Evolutionary conservation across 2,797 vertebrate genomes (phyloP), one percentile per base, ranked within the genome.

Genomic region (Babyrousa celebensis): DNA sequence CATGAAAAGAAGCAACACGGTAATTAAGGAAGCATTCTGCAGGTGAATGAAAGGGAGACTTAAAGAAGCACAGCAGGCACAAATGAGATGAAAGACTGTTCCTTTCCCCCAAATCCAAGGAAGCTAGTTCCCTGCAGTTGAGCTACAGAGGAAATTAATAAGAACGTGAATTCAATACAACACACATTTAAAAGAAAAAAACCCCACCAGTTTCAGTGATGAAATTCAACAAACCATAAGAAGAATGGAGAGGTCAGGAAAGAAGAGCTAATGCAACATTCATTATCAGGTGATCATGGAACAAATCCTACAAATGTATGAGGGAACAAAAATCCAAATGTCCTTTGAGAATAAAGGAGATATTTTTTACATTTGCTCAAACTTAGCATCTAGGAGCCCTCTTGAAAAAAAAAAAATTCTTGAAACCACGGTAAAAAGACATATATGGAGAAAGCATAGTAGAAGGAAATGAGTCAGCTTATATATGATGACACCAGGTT

Each of bases 111-210:
- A 71, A n/a, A 62, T 36, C 82, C 27, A 78, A 21, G 11, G n/a
- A 94, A 48, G 7, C 16, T 54, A 6, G 20, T 27, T 85, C 21
- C 21, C 72, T 62, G 68, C 54, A 58, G 72, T 48, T 16, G 6
- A 94, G 52, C 67, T 90, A 60, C 20, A 89, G 54, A 94, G 90
- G 20, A 96, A 85, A 87, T 84, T 43, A 68, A 32, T 25, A 58
- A 94, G 60, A 83, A 56, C 32, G 67, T 6, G 54, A 84, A 94
- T 84, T 92, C 80, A 48, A 3, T 83, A 80, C 85, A 54, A 62
- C 12, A 82, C 72, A 48, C 70, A 27, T 9, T 20, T 29, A 67
- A 94, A 93, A 12, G 74, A 29, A 77, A 87, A 77, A 12, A 27
- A 25, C 60, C 60, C 16, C 16, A 72, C 4, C 70, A 54, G 65